Percentiles rank a stretch among this genome's conserved stretches.
Conservation (phyloP, 2,888 invertebrate species). For the Actias luna region DNA sequence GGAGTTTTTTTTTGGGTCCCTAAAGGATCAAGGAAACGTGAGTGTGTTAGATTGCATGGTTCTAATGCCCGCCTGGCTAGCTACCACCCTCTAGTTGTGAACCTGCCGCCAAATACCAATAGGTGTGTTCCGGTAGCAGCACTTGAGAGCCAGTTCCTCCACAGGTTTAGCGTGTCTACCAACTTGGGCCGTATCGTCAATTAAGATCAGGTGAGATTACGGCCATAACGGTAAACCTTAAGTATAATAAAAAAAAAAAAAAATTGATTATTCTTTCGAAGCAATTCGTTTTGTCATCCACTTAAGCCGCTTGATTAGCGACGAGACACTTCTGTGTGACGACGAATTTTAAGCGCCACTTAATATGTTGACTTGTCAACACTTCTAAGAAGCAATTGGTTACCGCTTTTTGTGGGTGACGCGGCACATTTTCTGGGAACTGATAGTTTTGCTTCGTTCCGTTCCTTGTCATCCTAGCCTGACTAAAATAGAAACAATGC, state of each 20-base stretch:
- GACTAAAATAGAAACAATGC: background rate
- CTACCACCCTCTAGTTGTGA: too few species aligned
- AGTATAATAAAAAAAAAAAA: too few species aligned
- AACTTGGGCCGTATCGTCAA: too few species aligned
- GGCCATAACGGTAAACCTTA: too few species aligned
- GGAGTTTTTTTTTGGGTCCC: too few species aligned
- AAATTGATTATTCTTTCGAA: background rate
- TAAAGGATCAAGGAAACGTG: background rate
- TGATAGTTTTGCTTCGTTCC: background rate
- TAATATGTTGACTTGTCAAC: slow-evolving; percentile 2
- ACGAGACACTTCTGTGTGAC: background rate
- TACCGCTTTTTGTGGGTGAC: background rate
- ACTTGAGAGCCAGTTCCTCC: too few species aligned
- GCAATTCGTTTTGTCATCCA: background rate
- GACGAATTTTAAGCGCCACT: background rate
- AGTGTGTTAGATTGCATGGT: background rate
- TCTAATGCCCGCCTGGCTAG: too few species aligned
- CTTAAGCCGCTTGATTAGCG: background rate
- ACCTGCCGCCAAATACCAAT: too few species aligned
- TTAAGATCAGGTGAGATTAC: too few species aligned
- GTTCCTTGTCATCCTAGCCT: background rate
- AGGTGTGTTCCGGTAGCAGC: too few species aligned
- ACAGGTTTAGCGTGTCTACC: too few species aligned
- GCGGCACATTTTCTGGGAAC: background rate
- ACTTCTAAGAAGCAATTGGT: slow-evolving; percentile 3